Percentiles rank a stretch among this genome's conserved stretches.
Conservation (phyloP, 2,797 vertebrate genomes). For the Meda fulgida region DNA sequence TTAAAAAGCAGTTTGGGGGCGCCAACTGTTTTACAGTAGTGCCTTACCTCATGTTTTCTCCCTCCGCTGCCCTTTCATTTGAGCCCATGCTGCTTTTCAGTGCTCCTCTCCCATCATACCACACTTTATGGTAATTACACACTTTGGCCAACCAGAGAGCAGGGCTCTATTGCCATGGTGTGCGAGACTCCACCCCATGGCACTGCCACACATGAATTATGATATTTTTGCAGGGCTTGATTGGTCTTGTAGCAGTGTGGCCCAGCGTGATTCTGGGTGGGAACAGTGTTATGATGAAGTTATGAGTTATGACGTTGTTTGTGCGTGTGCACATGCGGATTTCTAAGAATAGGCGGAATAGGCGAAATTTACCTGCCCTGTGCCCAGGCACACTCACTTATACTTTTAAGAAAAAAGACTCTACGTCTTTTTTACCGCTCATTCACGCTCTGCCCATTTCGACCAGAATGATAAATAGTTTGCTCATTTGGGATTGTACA, state of each 20-base stretch:
- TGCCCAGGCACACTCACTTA: background rate
- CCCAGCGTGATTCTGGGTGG: slow-evolving; percentile 36
- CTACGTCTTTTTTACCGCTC: slow-evolving; percentile 7
- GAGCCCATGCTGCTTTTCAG: slow-evolving; percentile 49
- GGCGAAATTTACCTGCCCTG: background rate
- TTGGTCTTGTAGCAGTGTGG: slow-evolving; percentile 43
- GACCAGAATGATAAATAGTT: slow-evolving; percentile 72
- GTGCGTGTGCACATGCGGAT: background rate
- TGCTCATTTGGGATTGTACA: slow-evolving; percentile 67
- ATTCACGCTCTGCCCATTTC: background rate
- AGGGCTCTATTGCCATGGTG: slow-evolving; percentile 42
- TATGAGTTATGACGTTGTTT: slow-evolving; percentile 45
- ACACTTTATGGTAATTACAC: slow-evolving; percentile 65
- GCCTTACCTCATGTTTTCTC: slow-evolving; percentile 61
- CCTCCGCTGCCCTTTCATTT: slow-evolving; percentile 59
- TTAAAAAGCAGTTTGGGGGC: slow-evolving; percentile 59
- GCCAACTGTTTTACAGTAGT: slow-evolving; percentile 54
- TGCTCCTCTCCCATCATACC: slow-evolving; percentile 59
- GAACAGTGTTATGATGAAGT: slow-evolving; percentile 32
- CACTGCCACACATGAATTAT: slow-evolving; percentile 50
- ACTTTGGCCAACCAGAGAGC: slow-evolving; percentile 59
- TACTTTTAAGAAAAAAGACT: background rate
- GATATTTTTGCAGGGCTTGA: slow-evolving; percentile 45
- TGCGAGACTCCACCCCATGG: slow-evolving; percentile 54
- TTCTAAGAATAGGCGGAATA: slow-evolving; percentile 19